Percentiles rank a stretch among this genome's conserved stretches.
phyloP scores from a whole-genome alignment of 2,888 invertebrate species.

The Cactoblastis cactorum region DNA sequence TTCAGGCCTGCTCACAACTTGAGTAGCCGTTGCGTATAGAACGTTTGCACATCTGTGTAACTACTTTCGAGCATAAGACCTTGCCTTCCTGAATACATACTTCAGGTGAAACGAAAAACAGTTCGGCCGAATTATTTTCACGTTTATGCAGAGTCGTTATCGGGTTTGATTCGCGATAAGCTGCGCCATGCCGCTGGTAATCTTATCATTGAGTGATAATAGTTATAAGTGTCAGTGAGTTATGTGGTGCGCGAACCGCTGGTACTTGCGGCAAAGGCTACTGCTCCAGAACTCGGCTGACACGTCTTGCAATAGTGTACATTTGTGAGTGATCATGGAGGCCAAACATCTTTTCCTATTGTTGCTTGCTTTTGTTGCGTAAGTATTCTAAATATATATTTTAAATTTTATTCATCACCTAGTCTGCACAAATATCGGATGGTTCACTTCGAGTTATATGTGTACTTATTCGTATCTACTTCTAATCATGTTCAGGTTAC shows the following conservation, averaged over 20 bases:
- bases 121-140: conserved; percentile 47
- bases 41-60: conserved; percentile 28
- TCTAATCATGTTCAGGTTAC: neutral
- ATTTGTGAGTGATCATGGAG: conserved; percentile 55
- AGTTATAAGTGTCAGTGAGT: conserved; percentile 78
- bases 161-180: conserved; percentile 73
- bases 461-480: neutral
- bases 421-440: neutral
- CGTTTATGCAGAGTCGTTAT: conserved; percentile 64
- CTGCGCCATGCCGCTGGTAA: conserved; percentile 64
- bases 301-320: conserved; percentile 38
- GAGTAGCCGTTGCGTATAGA: conserved; percentile 23
- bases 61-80: conserved; percentile 17
- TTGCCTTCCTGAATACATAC: conserved; percentile 18
- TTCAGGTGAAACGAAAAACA: conserved; percentile 44
- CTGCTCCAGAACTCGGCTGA: conserved; percentile 49
- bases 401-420: conserved; percentile 6
- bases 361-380: conserved; percentile 53
- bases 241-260: conserved; percentile 59
- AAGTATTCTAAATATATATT: conserved; percentile 40
- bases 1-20: conserved; percentile 29
- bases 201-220: conserved; percentile 77
- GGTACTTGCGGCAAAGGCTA: conserved; percentile 61
- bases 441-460: neutral
- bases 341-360: conserved; percentile 47